Conservation (phyloP, 64 coral and sea anemone species). For the Acropora tenuis region DNA sequence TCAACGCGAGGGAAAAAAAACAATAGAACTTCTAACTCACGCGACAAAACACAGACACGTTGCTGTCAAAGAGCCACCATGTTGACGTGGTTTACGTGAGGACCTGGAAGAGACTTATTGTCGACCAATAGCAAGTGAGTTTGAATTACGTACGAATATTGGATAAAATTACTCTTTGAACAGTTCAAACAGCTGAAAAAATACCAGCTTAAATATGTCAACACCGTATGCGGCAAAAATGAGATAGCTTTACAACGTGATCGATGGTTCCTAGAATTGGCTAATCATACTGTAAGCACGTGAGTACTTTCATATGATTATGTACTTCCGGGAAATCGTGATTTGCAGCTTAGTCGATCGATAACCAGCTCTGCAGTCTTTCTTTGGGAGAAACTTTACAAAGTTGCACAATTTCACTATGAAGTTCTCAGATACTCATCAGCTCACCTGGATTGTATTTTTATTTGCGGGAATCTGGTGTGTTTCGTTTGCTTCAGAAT, state of each 20-base stretch:
- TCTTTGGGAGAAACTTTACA: background rate
- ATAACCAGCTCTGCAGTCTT: background rate
- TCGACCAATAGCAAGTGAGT: conserved; percentile 1
- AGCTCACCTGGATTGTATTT: background rate
- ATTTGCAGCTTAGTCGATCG: background rate
- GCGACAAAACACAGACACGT: background rate
- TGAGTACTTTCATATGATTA: background rate
- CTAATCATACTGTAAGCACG: background rate
- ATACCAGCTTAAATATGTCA: background rate
- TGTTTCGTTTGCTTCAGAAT: background rate
- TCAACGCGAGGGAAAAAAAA: background rate
- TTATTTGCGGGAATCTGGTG: background rate
- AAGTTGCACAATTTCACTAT: background rate
- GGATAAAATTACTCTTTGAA: no score
- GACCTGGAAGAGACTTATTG: background rate
- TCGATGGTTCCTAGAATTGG: background rate
- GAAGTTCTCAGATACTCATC: background rate
- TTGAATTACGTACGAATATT: background rate
- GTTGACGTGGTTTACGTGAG: background rate
- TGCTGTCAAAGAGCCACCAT: background rate
- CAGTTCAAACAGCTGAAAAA: no score
- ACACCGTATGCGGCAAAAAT: background rate
- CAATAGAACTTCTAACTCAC: background rate
- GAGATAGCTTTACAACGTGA: background rate
- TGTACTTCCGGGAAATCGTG: background rate